Conservation (phyloP, 2,888 invertebrate species). For the Cremastinae sp. region DNA sequence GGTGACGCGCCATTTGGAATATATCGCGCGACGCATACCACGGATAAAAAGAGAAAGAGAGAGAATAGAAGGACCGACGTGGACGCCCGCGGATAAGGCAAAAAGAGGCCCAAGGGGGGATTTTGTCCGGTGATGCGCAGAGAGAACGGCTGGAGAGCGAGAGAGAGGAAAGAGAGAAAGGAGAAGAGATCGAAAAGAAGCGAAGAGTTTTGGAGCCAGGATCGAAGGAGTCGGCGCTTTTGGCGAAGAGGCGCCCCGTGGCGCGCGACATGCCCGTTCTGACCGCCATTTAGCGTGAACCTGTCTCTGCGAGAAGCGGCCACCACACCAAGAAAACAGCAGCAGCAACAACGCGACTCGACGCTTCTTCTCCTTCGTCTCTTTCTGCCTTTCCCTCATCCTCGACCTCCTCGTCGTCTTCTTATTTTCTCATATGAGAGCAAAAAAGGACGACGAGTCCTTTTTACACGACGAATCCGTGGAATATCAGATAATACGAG, state of each 20-base stretch:
- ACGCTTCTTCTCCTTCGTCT: conserved; percentile 52
- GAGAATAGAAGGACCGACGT: conserved; percentile 35
- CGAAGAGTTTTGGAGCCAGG: conserved; percentile 45
- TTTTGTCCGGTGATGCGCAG: conserved; percentile 21
- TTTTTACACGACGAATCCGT: conserved; percentile 60
- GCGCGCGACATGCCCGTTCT: conserved; percentile 78
- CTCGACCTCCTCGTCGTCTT: not conserved
- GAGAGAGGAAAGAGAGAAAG: conserved; percentile 47
- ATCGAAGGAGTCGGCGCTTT: conserved; percentile 74
- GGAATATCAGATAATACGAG: conserved; percentile 24
- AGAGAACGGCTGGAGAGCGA: no score
- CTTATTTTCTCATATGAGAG: conserved; percentile 1
- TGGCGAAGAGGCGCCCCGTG: conserved; percentile 75
- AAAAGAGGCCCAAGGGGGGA: conserved; percentile 48
- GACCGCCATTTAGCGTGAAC: conserved; percentile 79
- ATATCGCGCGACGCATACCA: conserved; percentile 68
- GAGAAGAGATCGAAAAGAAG: conserved; percentile 33
- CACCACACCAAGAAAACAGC: conserved; percentile 52
- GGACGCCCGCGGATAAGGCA: conserved; percentile 52
- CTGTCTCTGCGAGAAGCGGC: conserved; percentile 68
- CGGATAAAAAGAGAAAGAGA: conserved; percentile 12
- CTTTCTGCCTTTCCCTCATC: conserved; percentile 11
- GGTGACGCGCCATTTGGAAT: conserved; percentile 74
- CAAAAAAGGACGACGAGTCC: conserved; percentile 23
- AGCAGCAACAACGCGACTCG: conserved; percentile 56